Conservation (phyloP, 2,888 invertebrate species). For the Leucophora obtusa region DNA sequence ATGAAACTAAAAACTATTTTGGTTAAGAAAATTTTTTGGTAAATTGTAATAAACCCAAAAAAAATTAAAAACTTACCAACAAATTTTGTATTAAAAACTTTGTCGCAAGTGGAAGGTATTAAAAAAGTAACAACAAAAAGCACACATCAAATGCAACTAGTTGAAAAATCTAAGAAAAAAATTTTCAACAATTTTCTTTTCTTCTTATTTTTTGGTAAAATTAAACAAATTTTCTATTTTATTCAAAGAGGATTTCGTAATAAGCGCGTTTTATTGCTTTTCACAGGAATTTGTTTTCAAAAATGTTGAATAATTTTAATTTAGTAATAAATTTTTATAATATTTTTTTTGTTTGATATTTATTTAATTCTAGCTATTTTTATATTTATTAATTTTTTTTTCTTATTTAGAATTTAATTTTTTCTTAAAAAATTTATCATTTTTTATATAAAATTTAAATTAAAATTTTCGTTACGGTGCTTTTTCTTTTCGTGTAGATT, state of each 20-base stretch:
- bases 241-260: constrained; percentile 33
- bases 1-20: constrained; percentile 7
- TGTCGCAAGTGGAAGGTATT: constrained; percentile 58
- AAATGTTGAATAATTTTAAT: neutral
- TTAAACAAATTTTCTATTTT: constrained; percentile 18
- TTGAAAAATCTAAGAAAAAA: constrained; percentile 26
- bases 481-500: constrained; percentile 51
- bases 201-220: constrained; percentile 6
- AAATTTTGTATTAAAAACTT: constrained; percentile 62
- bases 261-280: constrained; percentile 6
- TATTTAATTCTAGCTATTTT: constrained; percentile 12
- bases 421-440: neutral
- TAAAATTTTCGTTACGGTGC: constrained; percentile 26
- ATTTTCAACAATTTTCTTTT: constrained; percentile 14
- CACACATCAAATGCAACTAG: constrained; percentile 65
- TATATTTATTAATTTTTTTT: constrained; percentile 23
- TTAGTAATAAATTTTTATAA: constrained; percentile 1
- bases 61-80: constrained; percentile 59
- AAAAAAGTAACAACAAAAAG: constrained; percentile 56
- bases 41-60: neutral
- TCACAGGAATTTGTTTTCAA: neutral
- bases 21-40: neutral
- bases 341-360: constrained; percentile 19
- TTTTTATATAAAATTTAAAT: neutral
- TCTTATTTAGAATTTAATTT: neutral